A percentile compares a stretch with the other conserved stretches of the same genome.
Evolutionary conservation across 2,797 vertebrate species (phyloP).

Genomic region (Bovichtus variegatus): DNA sequence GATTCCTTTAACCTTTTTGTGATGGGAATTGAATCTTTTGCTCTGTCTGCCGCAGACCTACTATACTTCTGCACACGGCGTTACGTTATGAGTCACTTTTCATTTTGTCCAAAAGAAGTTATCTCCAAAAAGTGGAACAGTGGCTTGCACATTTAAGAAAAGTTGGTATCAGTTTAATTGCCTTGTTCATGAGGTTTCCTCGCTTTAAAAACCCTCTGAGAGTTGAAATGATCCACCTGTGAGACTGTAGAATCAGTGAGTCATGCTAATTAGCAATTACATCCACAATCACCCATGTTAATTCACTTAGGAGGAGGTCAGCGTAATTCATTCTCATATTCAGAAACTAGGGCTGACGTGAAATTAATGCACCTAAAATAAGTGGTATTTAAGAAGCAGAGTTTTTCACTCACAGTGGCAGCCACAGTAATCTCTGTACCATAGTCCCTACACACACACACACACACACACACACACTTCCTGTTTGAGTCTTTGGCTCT

Average conservation of each 20-base stretch:
- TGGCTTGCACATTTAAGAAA: slow-evolving; percentile 31
- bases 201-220: slow-evolving; percentile 47
- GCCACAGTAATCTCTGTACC: slow-evolving; percentile 6
- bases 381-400: slow-evolving; percentile 62
- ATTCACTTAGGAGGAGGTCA: slow-evolving; percentile 77
- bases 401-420: slow-evolving; percentile 30
- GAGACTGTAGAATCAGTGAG: slow-evolving; percentile 71
- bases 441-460: neutral
- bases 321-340: slow-evolving; percentile 76
- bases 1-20: slow-evolving; percentile 47
- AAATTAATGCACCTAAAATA: slow-evolving; percentile 74
- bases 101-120: slow-evolving; percentile 43
- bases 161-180: slow-evolving; percentile 52
- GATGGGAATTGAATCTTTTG: slow-evolving; percentile 46
- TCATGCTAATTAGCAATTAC: slow-evolving; percentile 82
- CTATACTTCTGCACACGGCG: neutral
- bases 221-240: slow-evolving; percentile 64
- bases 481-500: slow-evolving; percentile 18
- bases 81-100: slow-evolving; percentile 50
- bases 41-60: slow-evolving; percentile 14
- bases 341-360: slow-evolving; percentile 62
- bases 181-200: slow-evolving; percentile 57
- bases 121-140: slow-evolving; percentile 22
- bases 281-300: slow-evolving; percentile 79
- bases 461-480: neutral